Conservation (phyloP, 1,140 invertebrate species). For the Drosophila leontia region DNA sequence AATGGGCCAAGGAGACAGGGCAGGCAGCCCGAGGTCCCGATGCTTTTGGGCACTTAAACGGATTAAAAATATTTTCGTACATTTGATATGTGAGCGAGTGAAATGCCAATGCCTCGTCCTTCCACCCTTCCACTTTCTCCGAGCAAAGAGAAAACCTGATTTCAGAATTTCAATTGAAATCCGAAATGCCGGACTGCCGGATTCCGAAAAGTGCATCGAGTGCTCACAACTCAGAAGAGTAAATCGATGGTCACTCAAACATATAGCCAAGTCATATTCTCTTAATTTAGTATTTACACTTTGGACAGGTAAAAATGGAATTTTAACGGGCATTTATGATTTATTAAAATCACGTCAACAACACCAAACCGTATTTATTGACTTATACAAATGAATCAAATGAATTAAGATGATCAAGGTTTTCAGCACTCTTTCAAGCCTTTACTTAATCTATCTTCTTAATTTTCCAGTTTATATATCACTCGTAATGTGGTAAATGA, state of each 20-base stretch:
- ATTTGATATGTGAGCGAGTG: conserved; percentile 75
- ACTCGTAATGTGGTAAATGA: neutral
- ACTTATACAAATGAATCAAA: neutral
- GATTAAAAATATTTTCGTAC: conserved; percentile 83
- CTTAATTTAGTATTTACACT: conserved; percentile 28
- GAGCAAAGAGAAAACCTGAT: conserved; percentile 39
- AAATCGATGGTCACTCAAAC: conserved; percentile 26
- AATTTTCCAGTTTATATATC: neutral
- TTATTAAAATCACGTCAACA: neutral
- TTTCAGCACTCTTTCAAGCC: neutral
- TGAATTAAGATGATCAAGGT: neutral
- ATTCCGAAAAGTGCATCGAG: conserved; percentile 23
- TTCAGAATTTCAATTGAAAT: conserved; percentile 46
- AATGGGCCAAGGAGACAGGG: conserved; percentile 5
- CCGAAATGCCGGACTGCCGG: conserved; percentile 9
- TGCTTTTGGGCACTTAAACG: conserved; percentile 72
- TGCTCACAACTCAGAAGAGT: neutral
- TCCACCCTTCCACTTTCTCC: neutral
- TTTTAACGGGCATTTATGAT: neutral
- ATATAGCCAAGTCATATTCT: conserved; percentile 34
- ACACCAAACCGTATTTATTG: neutral
- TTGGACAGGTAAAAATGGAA: conserved; percentile 2
- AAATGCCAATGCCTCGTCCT: conserved; percentile 37
- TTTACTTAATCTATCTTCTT: neutral
- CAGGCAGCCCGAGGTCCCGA: conserved; percentile 4